Conservation (phyloP, 2,113 vertebrate species). For the Murina feae region DNA sequence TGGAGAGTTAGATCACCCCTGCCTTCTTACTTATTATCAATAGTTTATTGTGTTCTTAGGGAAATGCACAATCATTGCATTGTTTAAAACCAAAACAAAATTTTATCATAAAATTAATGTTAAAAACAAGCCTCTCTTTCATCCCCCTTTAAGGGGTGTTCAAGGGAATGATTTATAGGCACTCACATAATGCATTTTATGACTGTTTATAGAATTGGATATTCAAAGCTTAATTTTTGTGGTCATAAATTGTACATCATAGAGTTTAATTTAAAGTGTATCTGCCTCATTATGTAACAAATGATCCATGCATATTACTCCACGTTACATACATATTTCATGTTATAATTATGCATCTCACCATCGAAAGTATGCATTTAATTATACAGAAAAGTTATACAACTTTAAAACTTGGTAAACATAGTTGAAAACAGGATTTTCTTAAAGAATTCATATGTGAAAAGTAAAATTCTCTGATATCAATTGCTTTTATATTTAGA, state of each 20-base stretch:
- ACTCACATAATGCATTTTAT: slow-evolving; percentile 4
- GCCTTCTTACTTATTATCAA: slow-evolving; percentile 41
- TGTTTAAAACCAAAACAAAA: slow-evolving; percentile 30
- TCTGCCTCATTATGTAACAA: slow-evolving; percentile 59
- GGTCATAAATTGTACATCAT: slow-evolving; percentile 28
- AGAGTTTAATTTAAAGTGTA: slow-evolving; percentile 56
- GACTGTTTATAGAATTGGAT: slow-evolving; percentile 29
- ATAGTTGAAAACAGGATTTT: neutral
- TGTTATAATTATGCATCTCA: slow-evolving; percentile 54
- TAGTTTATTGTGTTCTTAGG: neutral
- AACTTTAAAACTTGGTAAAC: slow-evolving; percentile 43
- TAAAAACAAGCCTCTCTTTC: neutral
- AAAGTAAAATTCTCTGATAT: neutral
- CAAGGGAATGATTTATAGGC: slow-evolving; percentile 36
- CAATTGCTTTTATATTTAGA: neutral
- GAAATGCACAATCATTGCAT: neutral
- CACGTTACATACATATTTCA: slow-evolving; percentile 61
- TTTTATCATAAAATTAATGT: neutral
- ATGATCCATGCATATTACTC: slow-evolving; percentile 37
- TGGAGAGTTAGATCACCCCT: neutral
- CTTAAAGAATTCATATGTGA: neutral
- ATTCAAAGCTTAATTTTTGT: slow-evolving; percentile 11
- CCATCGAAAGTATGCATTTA: slow-evolving; percentile 45
- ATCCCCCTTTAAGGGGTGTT: neutral
- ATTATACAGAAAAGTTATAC: slow-evolving; percentile 42